Evolutionary conservation across 2,888 invertebrate species (phyloP).

Genomic region (Tenthredo amoena): DNA sequence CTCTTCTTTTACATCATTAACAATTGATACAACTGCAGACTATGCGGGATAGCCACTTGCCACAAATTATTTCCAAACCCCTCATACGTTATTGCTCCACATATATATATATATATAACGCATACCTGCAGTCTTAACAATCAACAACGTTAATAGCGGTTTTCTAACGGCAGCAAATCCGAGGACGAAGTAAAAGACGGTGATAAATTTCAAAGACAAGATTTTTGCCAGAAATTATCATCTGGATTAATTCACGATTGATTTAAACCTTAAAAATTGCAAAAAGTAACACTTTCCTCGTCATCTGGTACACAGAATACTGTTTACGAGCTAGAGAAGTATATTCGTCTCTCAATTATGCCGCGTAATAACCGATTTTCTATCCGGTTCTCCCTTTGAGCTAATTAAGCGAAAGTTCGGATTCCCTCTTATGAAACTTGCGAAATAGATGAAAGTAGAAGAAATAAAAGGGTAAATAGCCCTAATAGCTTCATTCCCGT

Average conservation of each 20-base stretch:
- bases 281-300: too few species aligned
- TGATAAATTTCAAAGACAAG: too few species aligned
- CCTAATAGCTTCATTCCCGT: neutral
- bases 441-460: too few species aligned
- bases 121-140: neutral
- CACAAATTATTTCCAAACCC: neutral
- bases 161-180: neutral
- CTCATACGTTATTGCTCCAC: neutral
- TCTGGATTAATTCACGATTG: neutral
- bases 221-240: neutral
- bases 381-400: too few species aligned
- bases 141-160: neutral
- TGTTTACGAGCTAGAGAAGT: too few species aligned
- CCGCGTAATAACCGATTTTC: too few species aligned
- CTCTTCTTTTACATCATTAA: constrained; percentile 45
- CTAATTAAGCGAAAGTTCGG: too few species aligned
- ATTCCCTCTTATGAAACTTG: too few species aligned
- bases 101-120: too few species aligned
- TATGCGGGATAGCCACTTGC: neutral
- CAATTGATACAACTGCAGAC: constrained; percentile 3
- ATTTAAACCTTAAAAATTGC: neutral
- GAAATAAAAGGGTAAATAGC: too few species aligned
- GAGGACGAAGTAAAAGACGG: neutral
- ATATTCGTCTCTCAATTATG: too few species aligned
- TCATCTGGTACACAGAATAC: too few species aligned